phyloP scores from a whole-genome alignment of 2,113 vertebrate species.

The Petaurus breviceps region DNA sequence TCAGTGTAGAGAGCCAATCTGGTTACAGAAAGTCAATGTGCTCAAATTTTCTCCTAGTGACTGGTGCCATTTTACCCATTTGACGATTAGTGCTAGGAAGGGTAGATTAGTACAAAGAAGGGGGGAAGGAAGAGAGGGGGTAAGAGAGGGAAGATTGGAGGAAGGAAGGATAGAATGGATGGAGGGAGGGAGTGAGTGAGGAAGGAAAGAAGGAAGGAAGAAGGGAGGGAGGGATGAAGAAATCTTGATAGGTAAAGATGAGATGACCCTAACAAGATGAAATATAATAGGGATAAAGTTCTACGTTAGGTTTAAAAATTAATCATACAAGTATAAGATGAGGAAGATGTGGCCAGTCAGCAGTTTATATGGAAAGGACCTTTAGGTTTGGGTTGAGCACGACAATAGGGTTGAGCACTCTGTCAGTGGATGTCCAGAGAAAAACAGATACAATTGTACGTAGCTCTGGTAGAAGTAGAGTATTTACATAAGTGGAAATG shows the following conservation, averaged over 20 bases:
- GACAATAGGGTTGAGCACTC: background rate
- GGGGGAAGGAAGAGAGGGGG: too few relatives aligned
- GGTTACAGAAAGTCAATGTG: background rate
- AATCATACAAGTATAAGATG: background rate
- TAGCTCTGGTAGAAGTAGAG: background rate
- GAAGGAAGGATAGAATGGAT: background rate
- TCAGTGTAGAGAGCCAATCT: background rate
- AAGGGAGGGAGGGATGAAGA: background rate
- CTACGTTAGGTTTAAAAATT: background rate
- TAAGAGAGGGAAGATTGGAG: too few relatives aligned
- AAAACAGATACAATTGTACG: background rate
- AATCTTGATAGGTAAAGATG: background rate
- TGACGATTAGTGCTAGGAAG: background rate
- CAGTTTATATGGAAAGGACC: background rate
- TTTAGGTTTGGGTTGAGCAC: background rate
- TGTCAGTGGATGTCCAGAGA: background rate
- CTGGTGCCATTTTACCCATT: background rate
- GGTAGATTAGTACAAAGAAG: too few relatives aligned
- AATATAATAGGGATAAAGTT: background rate
- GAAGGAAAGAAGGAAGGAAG: background rate
- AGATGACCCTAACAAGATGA: background rate
- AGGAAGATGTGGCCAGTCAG: background rate
- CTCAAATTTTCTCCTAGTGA: background rate
- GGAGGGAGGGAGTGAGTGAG: background rate
- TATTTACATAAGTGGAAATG: background rate